Conservation (phyloP, 2,113 vertebrate genomes). For the Grammatotria lemairii region DNA sequence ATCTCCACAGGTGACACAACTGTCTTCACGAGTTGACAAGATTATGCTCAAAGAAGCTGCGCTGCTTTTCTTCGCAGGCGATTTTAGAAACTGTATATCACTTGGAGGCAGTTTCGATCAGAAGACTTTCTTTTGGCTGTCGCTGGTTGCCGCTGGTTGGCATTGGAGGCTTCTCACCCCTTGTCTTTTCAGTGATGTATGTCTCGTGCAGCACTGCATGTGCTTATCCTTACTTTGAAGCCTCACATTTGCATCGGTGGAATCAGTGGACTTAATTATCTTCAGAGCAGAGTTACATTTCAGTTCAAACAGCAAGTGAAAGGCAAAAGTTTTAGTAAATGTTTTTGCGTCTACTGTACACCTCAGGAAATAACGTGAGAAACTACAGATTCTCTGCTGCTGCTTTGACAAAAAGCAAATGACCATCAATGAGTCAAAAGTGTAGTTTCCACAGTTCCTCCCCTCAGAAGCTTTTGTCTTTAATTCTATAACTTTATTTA, state of each 20-base stretch:
- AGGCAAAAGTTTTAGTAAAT: background rate
- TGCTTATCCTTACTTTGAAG: background rate
- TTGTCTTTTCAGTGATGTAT: background rate
- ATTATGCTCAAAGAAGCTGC: constrained; percentile 8
- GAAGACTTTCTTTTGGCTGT: background rate
- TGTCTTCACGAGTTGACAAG: constrained; percentile 18
- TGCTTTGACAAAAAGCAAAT: background rate
- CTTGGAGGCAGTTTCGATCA: background rate
- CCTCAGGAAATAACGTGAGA: background rate
- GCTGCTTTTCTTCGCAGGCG: background rate
- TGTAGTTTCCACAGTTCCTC: background rate
- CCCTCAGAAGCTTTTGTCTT: background rate
- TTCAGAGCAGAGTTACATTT: background rate
- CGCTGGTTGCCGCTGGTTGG: background rate
- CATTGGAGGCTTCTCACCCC: background rate
- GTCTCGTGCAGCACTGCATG: background rate
- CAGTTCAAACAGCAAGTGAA: background rate
- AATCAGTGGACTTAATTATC: background rate
- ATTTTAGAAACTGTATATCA: background rate
- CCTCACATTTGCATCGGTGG: background rate
- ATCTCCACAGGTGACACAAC: constrained; percentile 51
- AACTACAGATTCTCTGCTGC: background rate
- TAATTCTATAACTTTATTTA: background rate
- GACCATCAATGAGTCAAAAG: background rate
- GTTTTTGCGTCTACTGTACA: background rate